Conservation (phyloP, 2,888 invertebrate species). For the Netelia virgata region DNA sequence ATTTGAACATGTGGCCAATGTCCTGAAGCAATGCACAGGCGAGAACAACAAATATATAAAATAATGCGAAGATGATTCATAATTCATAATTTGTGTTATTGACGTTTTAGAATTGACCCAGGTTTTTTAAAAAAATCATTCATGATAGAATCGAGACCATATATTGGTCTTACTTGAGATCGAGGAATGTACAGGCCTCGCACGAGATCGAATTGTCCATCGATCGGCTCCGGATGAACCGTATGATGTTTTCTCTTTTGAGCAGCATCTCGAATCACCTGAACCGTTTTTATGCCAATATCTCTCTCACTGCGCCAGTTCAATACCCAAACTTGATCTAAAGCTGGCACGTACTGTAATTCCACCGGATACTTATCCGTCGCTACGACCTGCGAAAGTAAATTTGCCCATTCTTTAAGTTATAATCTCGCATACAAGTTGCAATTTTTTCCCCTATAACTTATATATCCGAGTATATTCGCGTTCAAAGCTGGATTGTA, state of each 20-base stretch:
- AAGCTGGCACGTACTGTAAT: conserved; percentile 89
- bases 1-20: conserved; percentile 88
- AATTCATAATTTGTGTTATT: background rate
- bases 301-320: conserved; percentile 89
- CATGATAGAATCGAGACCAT: background rate
- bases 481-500: too few relatives aligned
- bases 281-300: conserved; percentile 88
- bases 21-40: conserved; percentile 83
- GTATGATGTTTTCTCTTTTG: conserved; percentile 91
- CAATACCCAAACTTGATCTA: conserved; percentile 91
- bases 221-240: conserved; percentile 91
- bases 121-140: background rate
- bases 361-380: conserved; percentile 91
- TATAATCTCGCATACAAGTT: too few relatives aligned
- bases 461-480: too few relatives aligned
- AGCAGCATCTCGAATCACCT: conserved; percentile 90
- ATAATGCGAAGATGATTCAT: background rate
- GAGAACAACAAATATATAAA: background rate
- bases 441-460: too few relatives aligned
- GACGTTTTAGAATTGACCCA: background rate
- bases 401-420: background rate
- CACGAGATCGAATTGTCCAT: conserved; percentile 91
- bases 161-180: conserved; percentile 84
- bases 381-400: conserved; percentile 87
- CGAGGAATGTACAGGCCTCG: conserved; percentile 88